Conservation (phyloP, 2,797 vertebrate genomes). For the Pempheris klunzingeri region DNA sequence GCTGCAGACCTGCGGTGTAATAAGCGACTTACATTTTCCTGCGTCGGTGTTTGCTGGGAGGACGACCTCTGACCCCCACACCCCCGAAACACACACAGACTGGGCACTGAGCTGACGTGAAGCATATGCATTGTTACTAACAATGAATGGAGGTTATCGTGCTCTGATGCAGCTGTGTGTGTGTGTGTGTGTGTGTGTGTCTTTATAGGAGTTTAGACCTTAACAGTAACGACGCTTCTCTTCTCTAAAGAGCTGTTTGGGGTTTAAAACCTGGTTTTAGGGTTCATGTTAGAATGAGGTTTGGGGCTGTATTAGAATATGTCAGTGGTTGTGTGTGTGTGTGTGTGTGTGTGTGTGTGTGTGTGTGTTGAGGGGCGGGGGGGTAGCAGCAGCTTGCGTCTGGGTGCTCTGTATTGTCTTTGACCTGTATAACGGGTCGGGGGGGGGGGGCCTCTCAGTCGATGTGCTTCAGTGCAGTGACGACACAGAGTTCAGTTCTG, state of each 20-base stretch:
- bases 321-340: background rate
- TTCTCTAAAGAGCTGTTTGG: background rate
- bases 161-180: conserved; percentile 11
- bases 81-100: conserved; percentile 17
- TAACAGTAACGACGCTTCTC: background rate
- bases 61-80: background rate
- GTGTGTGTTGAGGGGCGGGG: background rate
- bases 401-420: conserved; percentile 22
- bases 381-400: conserved; percentile 23
- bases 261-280: background rate
- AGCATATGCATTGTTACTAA: conserved; percentile 33
- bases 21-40: background rate
- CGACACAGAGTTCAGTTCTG: no score
- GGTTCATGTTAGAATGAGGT: background rate
- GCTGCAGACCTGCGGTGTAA: no score
- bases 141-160: conserved; percentile 23
- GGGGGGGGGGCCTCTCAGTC: background rate
- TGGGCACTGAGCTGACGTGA: conserved; percentile 22
- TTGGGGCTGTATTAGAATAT: no score
- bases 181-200: background rate
- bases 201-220: background rate
- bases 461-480: no score
- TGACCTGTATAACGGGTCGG: conserved; percentile 15
- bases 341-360: conserved; percentile 4
- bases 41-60: background rate